Evolutionary conservation across 2,113 vertebrate genomes (phyloP).

Genomic region (Glaucidium brasilianum): DNA sequence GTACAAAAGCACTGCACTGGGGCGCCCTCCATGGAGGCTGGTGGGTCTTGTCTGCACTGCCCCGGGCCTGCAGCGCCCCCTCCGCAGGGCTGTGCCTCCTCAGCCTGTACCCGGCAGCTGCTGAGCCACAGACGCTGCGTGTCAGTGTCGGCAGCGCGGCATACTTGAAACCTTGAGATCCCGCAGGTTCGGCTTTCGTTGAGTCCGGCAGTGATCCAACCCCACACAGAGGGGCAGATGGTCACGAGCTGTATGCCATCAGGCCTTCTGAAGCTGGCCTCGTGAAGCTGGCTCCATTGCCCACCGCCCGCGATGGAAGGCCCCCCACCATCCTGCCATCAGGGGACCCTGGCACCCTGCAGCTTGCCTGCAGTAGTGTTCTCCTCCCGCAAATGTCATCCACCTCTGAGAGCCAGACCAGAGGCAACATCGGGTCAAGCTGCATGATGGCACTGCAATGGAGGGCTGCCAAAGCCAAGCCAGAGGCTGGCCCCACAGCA

Average conservation of each 20-base stretch:
- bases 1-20: not conserved
- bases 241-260: too few species aligned
- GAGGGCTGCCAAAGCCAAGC: not conserved
- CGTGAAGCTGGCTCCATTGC: fast-evolving
- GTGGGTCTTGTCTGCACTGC: too few species aligned
- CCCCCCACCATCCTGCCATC: not conserved
- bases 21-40: not conserved
- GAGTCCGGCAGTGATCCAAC: fast-evolving
- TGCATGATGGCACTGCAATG: fast-evolving
- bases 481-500: not conserved
- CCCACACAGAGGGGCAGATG: fast-evolving
- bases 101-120: not conserved
- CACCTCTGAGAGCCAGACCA: not conserved
- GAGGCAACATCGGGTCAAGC: too few species aligned
- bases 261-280: too few species aligned
- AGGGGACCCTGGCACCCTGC: not conserved
- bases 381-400: not conserved
- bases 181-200: not conserved
- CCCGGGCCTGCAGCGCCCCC: fast-evolving
- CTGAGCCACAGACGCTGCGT: fast-evolving
- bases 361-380: not conserved
- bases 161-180: not conserved
- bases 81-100: not conserved
- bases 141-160: not conserved
- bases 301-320: fast-evolving